phyloP scores from a whole-genome alignment of 2,113 vertebrate species.

The Gnathonemus longibarbis region DNA sequence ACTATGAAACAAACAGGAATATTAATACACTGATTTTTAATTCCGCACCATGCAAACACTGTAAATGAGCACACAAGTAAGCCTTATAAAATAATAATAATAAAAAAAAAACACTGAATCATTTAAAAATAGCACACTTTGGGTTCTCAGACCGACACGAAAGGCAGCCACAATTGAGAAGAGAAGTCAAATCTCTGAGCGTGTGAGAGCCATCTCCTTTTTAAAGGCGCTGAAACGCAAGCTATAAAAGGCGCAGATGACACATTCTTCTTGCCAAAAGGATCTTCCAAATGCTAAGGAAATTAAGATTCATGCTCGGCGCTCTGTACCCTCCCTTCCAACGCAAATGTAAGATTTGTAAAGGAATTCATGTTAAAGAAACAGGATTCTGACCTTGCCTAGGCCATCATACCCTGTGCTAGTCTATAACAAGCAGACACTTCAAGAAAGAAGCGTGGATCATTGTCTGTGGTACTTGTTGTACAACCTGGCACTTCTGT shows the following conservation, averaged over 20 bases:
- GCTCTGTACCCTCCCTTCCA: not conserved
- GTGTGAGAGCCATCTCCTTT: not conserved
- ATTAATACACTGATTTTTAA: not conserved
- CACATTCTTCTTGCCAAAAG: conserved; percentile 4
- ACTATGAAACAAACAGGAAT: not conserved
- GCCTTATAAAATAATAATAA: not conserved
- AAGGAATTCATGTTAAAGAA: not conserved
- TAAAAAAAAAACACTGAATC: not conserved
- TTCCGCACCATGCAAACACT: not conserved
- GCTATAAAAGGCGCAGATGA: not conserved
- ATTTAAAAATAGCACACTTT: not conserved
- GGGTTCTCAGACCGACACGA: not conserved
- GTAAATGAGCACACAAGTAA: not conserved
- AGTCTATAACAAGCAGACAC: not conserved
- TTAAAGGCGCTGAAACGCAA: not conserved
- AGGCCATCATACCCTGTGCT: not conserved
- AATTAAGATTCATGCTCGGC: not conserved
- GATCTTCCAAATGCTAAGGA: conserved; percentile 6
- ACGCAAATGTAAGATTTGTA: not conserved
- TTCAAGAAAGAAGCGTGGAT: not conserved
- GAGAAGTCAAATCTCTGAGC: not conserved
- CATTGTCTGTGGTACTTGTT: not conserved
- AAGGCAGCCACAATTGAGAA: not conserved
- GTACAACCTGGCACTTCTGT: not conserved
- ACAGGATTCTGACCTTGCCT: not conserved